Conservation (phyloP, 2,797 vertebrate species). For the Aphelocoma californica region DNA sequence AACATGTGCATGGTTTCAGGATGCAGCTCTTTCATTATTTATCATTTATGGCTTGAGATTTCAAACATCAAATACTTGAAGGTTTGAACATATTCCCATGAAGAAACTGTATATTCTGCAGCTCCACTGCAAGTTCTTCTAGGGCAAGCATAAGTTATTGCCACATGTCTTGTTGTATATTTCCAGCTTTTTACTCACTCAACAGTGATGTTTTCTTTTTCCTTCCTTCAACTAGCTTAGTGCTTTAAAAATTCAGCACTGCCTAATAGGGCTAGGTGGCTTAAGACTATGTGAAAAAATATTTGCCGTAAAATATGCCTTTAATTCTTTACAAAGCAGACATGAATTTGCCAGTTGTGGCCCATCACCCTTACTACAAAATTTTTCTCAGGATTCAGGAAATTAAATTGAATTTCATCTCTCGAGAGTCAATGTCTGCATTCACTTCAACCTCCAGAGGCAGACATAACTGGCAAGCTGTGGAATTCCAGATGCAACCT, state of each 20-base stretch:
- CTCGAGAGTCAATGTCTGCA: background rate
- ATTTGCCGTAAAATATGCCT: background rate
- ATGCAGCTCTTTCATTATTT: background rate
- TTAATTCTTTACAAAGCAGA: constrained; percentile 2
- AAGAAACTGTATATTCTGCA: background rate
- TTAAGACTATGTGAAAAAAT: background rate
- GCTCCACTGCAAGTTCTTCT: background rate
- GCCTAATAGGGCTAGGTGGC: background rate
- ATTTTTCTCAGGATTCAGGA: background rate
- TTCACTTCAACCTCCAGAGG: background rate
- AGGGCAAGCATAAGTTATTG: background rate
- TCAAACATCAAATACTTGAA: background rate
- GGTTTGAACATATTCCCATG: background rate
- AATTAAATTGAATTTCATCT: constrained; percentile 24
- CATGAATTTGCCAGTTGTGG: background rate
- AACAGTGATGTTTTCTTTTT: background rate
- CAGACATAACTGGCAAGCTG: background rate
- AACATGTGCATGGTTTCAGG: background rate
- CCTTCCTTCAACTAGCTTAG: background rate
- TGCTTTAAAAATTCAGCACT: background rate
- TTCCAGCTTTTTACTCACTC: background rate
- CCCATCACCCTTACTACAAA: background rate
- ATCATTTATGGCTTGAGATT: background rate
- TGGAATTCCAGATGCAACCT: background rate
- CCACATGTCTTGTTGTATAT: background rate